Conservation (phyloP, 2,113 vertebrate genomes). For the Neogale vison region DNA sequence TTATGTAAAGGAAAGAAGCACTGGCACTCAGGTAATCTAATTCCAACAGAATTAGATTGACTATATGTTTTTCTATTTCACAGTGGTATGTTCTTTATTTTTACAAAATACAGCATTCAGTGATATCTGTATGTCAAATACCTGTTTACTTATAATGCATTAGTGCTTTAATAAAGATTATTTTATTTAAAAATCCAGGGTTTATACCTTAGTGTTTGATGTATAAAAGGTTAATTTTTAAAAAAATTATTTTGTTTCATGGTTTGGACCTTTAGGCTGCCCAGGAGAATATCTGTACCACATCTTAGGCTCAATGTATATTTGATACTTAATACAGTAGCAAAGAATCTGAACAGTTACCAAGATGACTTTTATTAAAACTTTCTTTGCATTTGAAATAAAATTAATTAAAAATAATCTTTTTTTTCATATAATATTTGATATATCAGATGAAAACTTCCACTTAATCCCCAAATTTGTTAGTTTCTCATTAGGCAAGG, state of each 20-base stretch:
- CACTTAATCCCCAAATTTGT: background rate
- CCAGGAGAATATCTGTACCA: background rate
- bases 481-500: background rate
- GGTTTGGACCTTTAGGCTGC: background rate
- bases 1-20: background rate
- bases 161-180: background rate
- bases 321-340: background rate
- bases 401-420: background rate
- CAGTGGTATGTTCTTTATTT: background rate
- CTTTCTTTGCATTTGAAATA: background rate
- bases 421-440: background rate
- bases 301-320: background rate
- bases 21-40: background rate
- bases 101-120: background rate
- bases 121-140: background rate
- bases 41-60: background rate
- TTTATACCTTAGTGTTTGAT: background rate
- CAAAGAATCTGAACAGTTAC: background rate
- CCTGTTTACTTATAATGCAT: background rate
- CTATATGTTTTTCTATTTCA: background rate
- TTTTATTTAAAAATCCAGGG: background rate
- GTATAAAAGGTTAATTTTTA: background rate
- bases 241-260: background rate
- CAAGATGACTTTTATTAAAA: background rate
- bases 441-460: background rate